Conservation (phyloP, 2,888 invertebrate species). For the Ceriagrion tenellum region DNA sequence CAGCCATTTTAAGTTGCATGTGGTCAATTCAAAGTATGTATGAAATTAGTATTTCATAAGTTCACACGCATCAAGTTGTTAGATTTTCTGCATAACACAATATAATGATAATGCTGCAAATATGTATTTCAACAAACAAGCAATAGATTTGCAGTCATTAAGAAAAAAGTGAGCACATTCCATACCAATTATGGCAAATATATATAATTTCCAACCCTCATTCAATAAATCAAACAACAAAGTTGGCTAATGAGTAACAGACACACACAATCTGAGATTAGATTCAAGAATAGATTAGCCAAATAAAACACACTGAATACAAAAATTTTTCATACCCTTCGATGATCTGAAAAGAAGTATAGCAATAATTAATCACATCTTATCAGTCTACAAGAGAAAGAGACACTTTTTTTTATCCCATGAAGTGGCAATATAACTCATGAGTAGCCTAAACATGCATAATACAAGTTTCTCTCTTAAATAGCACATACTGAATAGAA, state of each 20-base stretch:
- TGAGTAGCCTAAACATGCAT: background rate
- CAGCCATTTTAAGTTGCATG: background rate
- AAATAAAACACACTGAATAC: conserved; percentile 30
- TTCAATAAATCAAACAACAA: background rate
- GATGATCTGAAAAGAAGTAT: conserved; percentile 49
- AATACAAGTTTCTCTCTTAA: background rate
- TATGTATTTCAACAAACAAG: conserved; percentile 22
- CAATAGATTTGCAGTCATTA: conserved; percentile 51
- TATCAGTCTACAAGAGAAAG: background rate
- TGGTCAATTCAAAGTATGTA: background rate
- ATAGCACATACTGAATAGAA: background rate
- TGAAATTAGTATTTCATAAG: background rate
- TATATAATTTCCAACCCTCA: background rate
- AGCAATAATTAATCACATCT: conserved; percentile 17
- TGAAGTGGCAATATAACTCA: background rate
- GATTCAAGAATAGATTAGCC: background rate
- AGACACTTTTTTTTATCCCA: background rate
- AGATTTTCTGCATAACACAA: background rate
- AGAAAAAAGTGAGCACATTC: conserved; percentile 70
- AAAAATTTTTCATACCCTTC: conserved; percentile 53
- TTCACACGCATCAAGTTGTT: background rate
- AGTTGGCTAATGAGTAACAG: background rate
- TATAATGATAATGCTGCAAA: background rate
- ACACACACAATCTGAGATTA: background rate
- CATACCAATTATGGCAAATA: background rate